phyloP scores from a whole-genome alignment of 2,797 vertebrate genomes.

The Allobates femoralis region DNA sequence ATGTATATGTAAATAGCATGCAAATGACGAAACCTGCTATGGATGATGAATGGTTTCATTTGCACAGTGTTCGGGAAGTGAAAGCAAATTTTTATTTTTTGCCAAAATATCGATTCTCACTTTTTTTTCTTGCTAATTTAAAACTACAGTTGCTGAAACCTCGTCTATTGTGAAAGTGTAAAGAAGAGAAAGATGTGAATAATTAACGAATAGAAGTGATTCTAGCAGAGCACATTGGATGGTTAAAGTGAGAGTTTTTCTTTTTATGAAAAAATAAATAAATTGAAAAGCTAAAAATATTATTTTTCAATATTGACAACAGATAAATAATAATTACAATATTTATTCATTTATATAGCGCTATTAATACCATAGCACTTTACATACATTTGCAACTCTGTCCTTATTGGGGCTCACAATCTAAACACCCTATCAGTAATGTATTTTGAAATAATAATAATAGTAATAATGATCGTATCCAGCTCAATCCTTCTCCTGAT shows the following conservation, averaged over 20 bases:
- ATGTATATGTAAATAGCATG: neutral
- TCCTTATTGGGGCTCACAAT: too few relatives aligned
- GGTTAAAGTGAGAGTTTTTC: neutral
- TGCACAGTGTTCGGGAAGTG: neutral
- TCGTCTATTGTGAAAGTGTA: too few relatives aligned
- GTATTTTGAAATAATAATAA: too few relatives aligned
- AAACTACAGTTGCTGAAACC: neutral
- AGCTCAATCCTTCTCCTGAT: neutral
- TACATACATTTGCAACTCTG: too few relatives aligned
- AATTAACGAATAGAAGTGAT: neutral
- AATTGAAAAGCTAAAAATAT: too few relatives aligned
- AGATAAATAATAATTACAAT: too few relatives aligned
- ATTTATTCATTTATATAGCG: too few relatives aligned
- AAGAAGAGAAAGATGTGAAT: neutral
- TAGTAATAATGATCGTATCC: too few relatives aligned
- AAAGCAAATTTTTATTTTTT: neutral
- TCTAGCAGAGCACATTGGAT: neutral
- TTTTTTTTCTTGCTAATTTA: neutral
- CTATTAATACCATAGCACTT: too few relatives aligned
- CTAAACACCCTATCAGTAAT: too few relatives aligned
- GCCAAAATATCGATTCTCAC: accelerated
- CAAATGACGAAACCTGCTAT: neutral
- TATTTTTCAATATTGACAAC: too few relatives aligned
- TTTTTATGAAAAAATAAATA: neutral
- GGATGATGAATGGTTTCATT: neutral